Conservation (phyloP, 2,888 invertebrate genomes). For the Acanthoscelides obtectus region DNA sequence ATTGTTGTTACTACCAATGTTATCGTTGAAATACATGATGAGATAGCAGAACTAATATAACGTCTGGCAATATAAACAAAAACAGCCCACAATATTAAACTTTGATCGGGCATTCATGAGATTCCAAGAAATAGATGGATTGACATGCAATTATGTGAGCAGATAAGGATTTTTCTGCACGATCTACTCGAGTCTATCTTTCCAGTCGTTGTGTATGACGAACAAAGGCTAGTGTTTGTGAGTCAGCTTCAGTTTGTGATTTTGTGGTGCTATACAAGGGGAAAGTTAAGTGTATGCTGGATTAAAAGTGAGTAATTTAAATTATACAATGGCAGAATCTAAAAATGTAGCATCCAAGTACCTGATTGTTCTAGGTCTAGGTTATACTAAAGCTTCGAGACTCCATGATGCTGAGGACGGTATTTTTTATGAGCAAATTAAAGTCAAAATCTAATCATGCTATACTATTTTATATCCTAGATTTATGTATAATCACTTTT, state of each 20-base stretch:
- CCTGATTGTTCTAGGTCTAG: no score
- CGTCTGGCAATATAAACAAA: slow-evolving; percentile 6
- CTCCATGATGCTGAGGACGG: no score
- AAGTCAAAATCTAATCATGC: no score
- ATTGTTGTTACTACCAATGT: not conserved
- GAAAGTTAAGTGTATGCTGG: not conserved
- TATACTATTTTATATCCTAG: no score
- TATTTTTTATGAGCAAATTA: no score
- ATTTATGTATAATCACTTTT: no score
- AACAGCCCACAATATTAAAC: slow-evolving; percentile 9
- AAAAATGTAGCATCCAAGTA: no score
- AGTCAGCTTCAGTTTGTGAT: not conserved
- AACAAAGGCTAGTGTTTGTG: not conserved
- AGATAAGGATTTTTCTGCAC: not conserved
- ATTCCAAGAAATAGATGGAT: slow-evolving; percentile 16
- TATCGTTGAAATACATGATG: not conserved
- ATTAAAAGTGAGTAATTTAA: not conserved
- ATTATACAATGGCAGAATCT: no score
- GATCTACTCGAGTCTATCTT: not conserved
- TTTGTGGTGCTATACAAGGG: no score
- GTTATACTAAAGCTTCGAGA: no score
- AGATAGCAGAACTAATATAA: not conserved
- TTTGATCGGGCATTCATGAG: slow-evolving; percentile 16
- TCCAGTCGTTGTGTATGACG: not conserved
- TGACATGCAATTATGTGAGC: not conserved